Evolutionary conservation across 2,888 invertebrate species (phyloP), one percentile per base, ranked within the genome.

Genomic region (Cerceris rybyensis): DNA sequence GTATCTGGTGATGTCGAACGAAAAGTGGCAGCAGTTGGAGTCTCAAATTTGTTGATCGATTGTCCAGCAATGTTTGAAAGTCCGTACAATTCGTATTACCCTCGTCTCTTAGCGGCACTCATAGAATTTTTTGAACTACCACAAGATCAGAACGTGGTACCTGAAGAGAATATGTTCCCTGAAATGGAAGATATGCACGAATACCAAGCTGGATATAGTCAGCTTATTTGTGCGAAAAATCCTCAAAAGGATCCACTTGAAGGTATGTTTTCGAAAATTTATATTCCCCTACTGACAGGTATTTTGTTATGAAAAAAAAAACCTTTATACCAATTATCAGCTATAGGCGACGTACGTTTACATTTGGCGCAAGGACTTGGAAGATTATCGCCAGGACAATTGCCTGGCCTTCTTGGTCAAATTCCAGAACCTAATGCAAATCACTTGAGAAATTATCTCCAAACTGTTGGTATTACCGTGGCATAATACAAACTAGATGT

Each of bases 101-200:
- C 91, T 14, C 87, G 88, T 46, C 78, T 92, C 4, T 81, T 92
- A 58, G 90, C 90, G 2, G 72, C 83, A 0, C 92, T 99, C 77
- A 95, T 99, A 50, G 95, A 96, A 68, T 94, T 98, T 86, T 98
- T 98, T 92, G 98, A 99, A 93, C 93, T 98, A 87, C 98, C 98
- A 0, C 95, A 96, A 52, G 98, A 98, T 93, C 96, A 96, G 83
- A 94, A 95, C 0, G 94, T 95, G 0, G 92, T 95, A 50, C 96
- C 96, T 5, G 98, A 98, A 90, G 98, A 98, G 93, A 97, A 97
- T 91, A 93, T 94, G 83, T 96, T 97, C 92, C 94, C 97, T 13
- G 98, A 98, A 88, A 95, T 97, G 43, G 98, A 98, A 86, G 98
- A 98, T 88, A 93, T 96, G 17, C 95, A 96, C 9, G 97, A 97